Conservation (phyloP, 2,113 vertebrate genomes). For the Holacanthus passer region DNA sequence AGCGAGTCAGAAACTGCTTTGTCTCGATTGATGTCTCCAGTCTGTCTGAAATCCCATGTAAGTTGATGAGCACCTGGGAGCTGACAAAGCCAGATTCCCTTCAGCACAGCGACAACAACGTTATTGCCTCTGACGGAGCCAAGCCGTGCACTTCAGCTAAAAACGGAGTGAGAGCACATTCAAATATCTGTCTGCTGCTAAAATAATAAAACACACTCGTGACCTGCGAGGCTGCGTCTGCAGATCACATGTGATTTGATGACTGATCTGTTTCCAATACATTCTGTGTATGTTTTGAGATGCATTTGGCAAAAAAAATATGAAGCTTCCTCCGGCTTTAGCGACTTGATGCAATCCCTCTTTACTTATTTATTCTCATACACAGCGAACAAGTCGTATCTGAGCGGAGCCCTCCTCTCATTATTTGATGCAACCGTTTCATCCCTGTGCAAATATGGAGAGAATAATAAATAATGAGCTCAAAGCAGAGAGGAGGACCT, state of each 20-base stretch:
- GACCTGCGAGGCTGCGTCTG: constrained; percentile 3
- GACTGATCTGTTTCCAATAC: no score
- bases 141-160: not conserved
- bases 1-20: constrained; percentile 28
- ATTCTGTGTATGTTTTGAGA: not conserved
- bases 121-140: constrained; percentile 37
- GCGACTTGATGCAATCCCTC: not conserved
- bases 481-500: not conserved
- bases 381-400: not conserved
- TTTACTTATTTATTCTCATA: not conserved
- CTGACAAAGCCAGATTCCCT: constrained; percentile 27
- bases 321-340: not conserved
- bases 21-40: constrained; percentile 21
- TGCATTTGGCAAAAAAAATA: no score
- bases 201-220: constrained; percentile 1
- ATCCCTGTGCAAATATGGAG: not conserved
- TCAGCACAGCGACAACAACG: constrained; percentile 22
- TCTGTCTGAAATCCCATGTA: not conserved
- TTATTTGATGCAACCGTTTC: not conserved
- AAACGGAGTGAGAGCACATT: constrained; percentile 6
- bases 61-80: constrained; percentile 29
- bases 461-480: constrained; percentile 6
- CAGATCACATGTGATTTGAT: not conserved
- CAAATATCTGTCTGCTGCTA: constrained; percentile 13
- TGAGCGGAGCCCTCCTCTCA: not conserved